Percentiles rank a stretch among this genome's conserved stretches.
These are phyloP conservation scores for Octopus sinensis DNA, from an alignment of 1,140 invertebrate species.

Conservation along the genomic window DNA sequence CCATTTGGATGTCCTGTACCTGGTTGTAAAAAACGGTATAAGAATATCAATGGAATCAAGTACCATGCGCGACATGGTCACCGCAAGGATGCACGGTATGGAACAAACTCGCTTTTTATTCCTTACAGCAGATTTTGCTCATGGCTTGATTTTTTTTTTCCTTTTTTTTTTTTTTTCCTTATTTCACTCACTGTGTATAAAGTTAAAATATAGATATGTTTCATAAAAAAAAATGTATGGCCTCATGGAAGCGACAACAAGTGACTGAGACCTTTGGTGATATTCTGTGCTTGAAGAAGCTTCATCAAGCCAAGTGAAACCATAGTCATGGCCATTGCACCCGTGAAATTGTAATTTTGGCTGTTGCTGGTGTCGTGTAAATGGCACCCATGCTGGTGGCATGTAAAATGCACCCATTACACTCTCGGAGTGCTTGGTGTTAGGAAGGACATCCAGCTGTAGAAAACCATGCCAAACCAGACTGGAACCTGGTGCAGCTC, in stretches of 20 bases:
- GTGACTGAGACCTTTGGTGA: no score
- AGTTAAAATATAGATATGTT: neutral
- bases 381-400: no score
- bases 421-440: no score
- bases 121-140: neutral
- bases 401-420: no score
- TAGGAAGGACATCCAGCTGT: no score
- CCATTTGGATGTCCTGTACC: constrained; percentile 78
- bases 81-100: constrained; percentile 76
- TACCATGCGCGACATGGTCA: constrained; percentile 83
- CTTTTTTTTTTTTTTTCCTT: neutral
- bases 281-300: no score
- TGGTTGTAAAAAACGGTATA: constrained; percentile 82
- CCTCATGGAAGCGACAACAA: neutral
- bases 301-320: no score
- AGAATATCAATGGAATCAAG: constrained; percentile 84
- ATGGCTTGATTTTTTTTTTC: neutral
- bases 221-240: neutral
- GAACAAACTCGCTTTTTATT: constrained; percentile 26
- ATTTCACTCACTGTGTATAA: neutral
- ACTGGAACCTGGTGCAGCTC: no score
- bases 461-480: no score
- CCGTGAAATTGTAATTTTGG: no score
- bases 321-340: no score
- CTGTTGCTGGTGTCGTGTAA: no score